phyloP scores from a whole-genome alignment of 1,140 invertebrate genomes.

The Platorchestia sp. region DNA sequence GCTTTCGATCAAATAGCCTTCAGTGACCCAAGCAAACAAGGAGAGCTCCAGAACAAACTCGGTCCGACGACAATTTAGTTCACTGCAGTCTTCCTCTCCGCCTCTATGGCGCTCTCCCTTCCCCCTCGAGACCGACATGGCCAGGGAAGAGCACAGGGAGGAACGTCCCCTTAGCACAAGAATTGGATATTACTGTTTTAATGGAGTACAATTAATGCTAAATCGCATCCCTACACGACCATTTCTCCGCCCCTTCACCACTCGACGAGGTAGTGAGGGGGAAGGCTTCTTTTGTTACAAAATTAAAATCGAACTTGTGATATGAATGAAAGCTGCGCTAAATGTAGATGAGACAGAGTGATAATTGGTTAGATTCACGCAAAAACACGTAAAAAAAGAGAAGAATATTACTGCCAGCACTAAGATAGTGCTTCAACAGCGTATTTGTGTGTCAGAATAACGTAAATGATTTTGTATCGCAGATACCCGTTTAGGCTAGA shows the following conservation, averaged over 20 bases:
- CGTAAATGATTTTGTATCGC: neutral
- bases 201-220: neutral
- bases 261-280: neutral
- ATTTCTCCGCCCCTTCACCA: neutral
- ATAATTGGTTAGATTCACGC: neutral
- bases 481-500: neutral
- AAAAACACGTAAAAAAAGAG: neutral
- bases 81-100: neutral
- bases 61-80: constrained; percentile 42
- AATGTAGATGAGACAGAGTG: neutral
- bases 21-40: constrained; percentile 52
- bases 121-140: neutral
- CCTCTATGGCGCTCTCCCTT: neutral
- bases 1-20: constrained; percentile 47
- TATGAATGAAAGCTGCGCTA: neutral
- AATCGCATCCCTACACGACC: neutral
- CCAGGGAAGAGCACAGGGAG: neutral
- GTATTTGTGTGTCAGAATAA: neutral
- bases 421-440: neutral
- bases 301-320: neutral
- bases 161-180: neutral
- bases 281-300: neutral
- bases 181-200: neutral
- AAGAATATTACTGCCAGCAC: neutral
- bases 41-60: constrained; percentile 34